phyloP scores from a whole-genome alignment of 1,140 invertebrate genomes.

The Drosophila teissieri region DNA sequence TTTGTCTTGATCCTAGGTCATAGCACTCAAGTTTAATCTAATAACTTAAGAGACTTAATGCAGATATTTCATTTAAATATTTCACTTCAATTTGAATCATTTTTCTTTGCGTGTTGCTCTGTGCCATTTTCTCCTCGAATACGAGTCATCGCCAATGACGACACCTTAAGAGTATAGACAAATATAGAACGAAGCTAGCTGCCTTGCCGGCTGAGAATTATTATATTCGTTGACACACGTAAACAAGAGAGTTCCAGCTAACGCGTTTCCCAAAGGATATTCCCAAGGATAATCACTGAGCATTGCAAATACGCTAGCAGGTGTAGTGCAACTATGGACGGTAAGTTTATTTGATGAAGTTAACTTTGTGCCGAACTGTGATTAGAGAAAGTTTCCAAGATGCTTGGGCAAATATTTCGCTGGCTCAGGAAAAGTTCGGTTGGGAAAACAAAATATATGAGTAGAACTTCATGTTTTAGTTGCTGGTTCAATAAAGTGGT shows the following conservation, averaged over 20 bases:
- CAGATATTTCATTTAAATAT: not conserved
- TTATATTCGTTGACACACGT: constrained; percentile 22
- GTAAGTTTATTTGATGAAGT: constrained; percentile 21
- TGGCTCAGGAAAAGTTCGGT: constrained; percentile 5
- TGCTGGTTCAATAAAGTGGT: not conserved
- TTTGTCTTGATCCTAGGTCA: no score
- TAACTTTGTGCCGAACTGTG: constrained; percentile 21
- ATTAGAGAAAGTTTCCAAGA: constrained; percentile 34
- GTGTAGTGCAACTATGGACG: constrained; percentile 22
- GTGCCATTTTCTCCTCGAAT: constrained; percentile 6
- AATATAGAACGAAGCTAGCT: constrained; percentile 5
- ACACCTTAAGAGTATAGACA: constrained; percentile 24
- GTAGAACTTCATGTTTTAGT: not conserved
- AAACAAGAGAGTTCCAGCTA: constrained; percentile 7
- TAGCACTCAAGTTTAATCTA: no score
- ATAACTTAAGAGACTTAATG: not conserved
- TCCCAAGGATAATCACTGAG: constrained; percentile 26
- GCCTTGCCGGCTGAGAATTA: constrained; percentile 18
- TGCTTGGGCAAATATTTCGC: constrained; percentile 27
- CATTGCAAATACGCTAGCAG: constrained; percentile 22
- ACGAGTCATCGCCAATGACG: not conserved
- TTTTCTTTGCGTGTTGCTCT: not conserved
- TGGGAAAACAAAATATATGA: constrained; percentile 19
- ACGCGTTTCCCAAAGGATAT: constrained; percentile 16
- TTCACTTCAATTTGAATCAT: not conserved